Percentiles rank a stretch among this genome's conserved stretches.
Evolutionary conservation across 2,113 vertebrate species (phyloP).

Genomic region (Xenus cinereus): DNA sequence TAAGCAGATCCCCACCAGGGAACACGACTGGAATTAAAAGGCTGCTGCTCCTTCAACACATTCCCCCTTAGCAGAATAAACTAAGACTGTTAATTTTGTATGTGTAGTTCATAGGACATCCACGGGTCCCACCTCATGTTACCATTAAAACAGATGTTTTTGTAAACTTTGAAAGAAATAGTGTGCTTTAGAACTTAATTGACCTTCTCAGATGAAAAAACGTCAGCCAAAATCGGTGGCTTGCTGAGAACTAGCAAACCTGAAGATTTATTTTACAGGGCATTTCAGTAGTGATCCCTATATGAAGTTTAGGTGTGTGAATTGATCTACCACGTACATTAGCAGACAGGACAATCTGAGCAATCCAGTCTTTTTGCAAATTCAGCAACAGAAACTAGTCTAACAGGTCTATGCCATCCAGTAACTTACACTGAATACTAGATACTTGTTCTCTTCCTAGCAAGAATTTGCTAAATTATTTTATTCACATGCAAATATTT

Average conservation of each 20-base stretch:
- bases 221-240: not conserved
- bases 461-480: not conserved
- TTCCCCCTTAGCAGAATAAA: not conserved
- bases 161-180: not conserved
- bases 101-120: not conserved
- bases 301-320: not conserved
- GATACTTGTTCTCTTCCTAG: not conserved
- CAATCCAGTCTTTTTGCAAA: not conserved
- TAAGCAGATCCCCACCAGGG: conserved; percentile 14
- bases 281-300: not conserved
- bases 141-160: not conserved
- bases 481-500: not conserved
- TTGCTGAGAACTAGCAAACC: not conserved
- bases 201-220: not conserved
- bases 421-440: not conserved
- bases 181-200: not conserved
- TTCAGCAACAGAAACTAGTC: not conserved
- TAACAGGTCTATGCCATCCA: not conserved
- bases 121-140: not conserved
- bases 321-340: not conserved
- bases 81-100: not conserved
- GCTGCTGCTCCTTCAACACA: not conserved
- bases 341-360: not conserved
- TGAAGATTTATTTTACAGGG: not conserved
- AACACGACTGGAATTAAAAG: not conserved